A percentile compares a stretch with the other conserved stretches of the same genome.
phyloP scores from a whole-genome alignment of 2,888 invertebrate genomes.

The Drosophila tripunctata region DNA sequence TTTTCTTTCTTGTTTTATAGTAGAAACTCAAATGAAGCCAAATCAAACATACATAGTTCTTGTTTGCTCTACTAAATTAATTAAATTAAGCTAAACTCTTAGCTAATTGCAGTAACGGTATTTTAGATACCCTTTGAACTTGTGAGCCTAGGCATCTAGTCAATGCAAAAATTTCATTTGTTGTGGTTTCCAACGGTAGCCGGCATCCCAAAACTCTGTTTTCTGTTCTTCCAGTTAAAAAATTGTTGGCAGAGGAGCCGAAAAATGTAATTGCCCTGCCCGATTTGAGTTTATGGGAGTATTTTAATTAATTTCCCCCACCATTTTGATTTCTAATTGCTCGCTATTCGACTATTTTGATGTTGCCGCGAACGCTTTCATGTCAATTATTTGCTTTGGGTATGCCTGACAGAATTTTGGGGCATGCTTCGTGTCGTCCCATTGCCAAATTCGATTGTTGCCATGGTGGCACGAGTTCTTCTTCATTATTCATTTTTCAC shows the following conservation, averaged over 20 bases:
- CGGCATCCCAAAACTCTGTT: too few relatives aligned
- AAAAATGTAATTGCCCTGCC: constrained; percentile 51
- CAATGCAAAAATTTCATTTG: constrained; percentile 24
- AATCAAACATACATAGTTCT: too few relatives aligned
- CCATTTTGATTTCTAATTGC: constrained; percentile 56
- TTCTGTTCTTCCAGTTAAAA: neutral
- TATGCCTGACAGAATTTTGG: constrained; percentile 59
- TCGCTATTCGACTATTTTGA: constrained; percentile 42
- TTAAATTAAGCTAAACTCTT: neutral
- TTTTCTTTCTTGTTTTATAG: too few relatives aligned
- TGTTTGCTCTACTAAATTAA: too few relatives aligned
- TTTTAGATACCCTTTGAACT: constrained; percentile 11
- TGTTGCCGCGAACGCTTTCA: constrained; percentile 51
- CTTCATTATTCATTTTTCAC: constrained; percentile 28
- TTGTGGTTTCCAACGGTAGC: constrained; percentile 17
- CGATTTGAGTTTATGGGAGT: constrained; percentile 20
- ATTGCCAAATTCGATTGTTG: constrained; percentile 55
- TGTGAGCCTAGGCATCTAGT: neutral
- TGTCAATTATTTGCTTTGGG: constrained; percentile 71
- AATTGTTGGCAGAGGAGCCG: constrained; percentile 6
- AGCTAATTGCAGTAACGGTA: neutral
- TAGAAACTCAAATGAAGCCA: too few relatives aligned
- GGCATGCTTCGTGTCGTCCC: constrained; percentile 31
- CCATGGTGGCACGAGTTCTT: constrained; percentile 47
- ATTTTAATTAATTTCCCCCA: constrained; percentile 68